Evolutionary conservation across 2,888 invertebrate genomes (phyloP), one percentile per base, ranked within the genome.

Genomic region (Drosophila borborema): DNA sequence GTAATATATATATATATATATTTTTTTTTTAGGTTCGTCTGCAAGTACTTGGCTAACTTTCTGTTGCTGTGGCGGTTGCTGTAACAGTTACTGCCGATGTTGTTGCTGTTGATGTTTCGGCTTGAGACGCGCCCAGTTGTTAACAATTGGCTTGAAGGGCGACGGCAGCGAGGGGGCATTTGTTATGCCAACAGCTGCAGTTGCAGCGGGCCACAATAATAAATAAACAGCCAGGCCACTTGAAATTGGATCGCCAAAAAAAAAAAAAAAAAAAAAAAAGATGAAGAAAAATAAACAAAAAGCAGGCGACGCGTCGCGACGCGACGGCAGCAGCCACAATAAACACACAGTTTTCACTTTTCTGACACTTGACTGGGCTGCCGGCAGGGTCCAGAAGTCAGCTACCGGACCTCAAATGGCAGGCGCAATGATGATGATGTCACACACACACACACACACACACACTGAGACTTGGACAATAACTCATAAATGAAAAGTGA

Each of bases 201-300:
- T 74, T 81, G 82, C 73, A 77, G 55, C 67, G 71, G 66, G 69
- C 49, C 60, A 84, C 90, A 88, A 90, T 86, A 86, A 86, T 86
- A 86, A 86, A 90, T 86, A 86, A 90, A 86, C 77, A 78, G 67
- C 49, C 82, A 72, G 82, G 87, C 74, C 87, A 89, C 89, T 84
- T 83, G 90, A 90, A 86, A 90, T 90, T 90, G 86, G 90, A 86
- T 86, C 90, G 89, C 89, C 90, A 80, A 90, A 85, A 89, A 86
- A 28, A 28, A 28, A 28, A 85, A 89, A 86, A 28, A 28, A 28
- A 28, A 85, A 89, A 86, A 28, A 28, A 28, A 28, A 28, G 28
- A 6, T 28, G 28, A 28, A 79, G 80, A 80, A 88, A 88, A 85
- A 88, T 80, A 77, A 89, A 82, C 80, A 82, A 69, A 74, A 69